Evolutionary conservation across 2,888 invertebrate genomes (phyloP).

Genomic region (Oxytorus armatus): DNA sequence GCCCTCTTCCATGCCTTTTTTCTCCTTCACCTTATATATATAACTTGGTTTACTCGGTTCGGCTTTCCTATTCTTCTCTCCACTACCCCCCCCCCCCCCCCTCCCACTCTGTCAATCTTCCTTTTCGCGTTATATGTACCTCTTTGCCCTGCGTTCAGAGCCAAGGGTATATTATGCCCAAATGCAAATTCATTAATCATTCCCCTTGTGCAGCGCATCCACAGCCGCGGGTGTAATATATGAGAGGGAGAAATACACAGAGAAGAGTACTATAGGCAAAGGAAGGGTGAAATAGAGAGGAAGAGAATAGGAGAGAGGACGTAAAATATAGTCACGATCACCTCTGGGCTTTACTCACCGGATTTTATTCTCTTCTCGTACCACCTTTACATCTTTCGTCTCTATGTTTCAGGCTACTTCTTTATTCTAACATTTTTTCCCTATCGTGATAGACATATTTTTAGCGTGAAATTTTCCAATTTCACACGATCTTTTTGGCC

Average conservation of each 20-base stretch:
- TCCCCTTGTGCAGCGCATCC: slow-evolving; percentile 43
- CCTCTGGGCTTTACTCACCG: slow-evolving; percentile 26
- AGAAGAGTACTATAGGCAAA: slow-evolving; percentile 17
- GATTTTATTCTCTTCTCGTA: slow-evolving; percentile 14
- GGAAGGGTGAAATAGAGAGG: slow-evolving; percentile 27
- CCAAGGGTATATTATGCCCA: slow-evolving; percentile 55
- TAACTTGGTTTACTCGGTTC: slow-evolving; percentile 13
- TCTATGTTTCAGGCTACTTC: too few species aligned
- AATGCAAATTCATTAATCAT: slow-evolving; percentile 70
- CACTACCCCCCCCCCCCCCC: too few species aligned
- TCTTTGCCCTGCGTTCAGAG: slow-evolving; percentile 21
- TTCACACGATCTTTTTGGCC: slow-evolving; percentile 29
- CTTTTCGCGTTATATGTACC: too few species aligned
- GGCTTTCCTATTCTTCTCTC: slow-evolving; percentile 26
- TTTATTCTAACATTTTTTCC: too few species aligned
- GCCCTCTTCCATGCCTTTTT: slow-evolving; percentile 9
- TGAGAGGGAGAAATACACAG: slow-evolving; percentile 26
- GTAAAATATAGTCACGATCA: slow-evolving; percentile 46
- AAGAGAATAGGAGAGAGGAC: slow-evolving; percentile 13
- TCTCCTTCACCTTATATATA: slow-evolving; percentile 10
- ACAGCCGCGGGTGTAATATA: slow-evolving; percentile 26
- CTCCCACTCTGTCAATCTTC: too few species aligned
- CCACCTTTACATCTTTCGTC: slow-evolving; percentile 26
- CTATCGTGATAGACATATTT: too few species aligned
- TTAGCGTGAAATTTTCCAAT: slow-evolving; percentile 14